A percentile compares a stretch with the other conserved stretches of the same genome.
Conservation (phyloP, 2,888 invertebrate species). For the Dolomedes plantarius region DNA sequence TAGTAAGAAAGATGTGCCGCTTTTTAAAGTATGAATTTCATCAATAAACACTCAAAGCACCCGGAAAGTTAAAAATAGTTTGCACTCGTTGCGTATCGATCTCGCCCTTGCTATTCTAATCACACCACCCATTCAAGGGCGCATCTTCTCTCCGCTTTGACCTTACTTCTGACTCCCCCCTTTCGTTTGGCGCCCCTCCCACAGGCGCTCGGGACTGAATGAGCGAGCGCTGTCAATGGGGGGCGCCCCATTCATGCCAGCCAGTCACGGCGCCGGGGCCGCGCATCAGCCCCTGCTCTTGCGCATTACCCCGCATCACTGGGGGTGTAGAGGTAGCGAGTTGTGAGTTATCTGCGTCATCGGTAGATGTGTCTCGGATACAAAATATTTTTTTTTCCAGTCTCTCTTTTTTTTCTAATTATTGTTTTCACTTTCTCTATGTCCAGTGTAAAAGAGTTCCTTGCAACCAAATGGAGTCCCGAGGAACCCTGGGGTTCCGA, state of each 20-base stretch:
- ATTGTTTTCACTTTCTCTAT: no score
- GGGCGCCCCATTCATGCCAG: conserved; percentile 16
- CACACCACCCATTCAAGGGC: neutral
- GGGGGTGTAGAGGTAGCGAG: conserved; percentile 11
- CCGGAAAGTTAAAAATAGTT: conserved; percentile 8
- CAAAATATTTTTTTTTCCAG: neutral
- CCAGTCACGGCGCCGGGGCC: conserved; percentile 4
- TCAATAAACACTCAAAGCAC: neutral
- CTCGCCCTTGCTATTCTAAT: conserved; percentile 5
- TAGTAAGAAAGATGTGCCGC: neutral
- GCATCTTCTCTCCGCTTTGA: conserved; percentile 9
- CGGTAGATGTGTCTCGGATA: neutral
- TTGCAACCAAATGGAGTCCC: no score
- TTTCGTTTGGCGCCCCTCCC: neutral
- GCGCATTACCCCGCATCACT: conserved; percentile 13
- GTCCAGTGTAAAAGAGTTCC: no score
- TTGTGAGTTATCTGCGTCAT: neutral
- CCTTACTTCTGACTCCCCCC: neutral
- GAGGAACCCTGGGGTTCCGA: no score
- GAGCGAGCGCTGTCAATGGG: conserved; percentile 13
- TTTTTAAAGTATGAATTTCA: neutral
- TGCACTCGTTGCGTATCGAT: neutral
- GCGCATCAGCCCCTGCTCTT: conserved; percentile 11
- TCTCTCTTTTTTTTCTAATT: no score
- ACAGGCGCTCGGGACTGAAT: conserved; percentile 1